Base-by-base conservation (phyloP, 2,113 vertebrate species). In the Chaenogobius annularis region DNA sequence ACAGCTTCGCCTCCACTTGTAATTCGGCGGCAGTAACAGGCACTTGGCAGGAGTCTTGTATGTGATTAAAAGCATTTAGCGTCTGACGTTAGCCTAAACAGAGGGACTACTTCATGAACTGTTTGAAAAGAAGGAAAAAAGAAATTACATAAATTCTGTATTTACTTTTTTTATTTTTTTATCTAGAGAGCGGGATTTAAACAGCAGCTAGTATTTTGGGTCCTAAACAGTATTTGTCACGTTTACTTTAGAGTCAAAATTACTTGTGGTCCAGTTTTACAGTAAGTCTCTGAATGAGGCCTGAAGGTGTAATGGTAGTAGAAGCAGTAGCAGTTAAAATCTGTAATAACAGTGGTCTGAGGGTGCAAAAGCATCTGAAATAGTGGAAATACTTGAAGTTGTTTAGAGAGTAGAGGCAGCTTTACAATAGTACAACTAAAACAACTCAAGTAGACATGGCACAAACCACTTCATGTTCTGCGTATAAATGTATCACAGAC, bases 1-100 rank as follows among this genome's bases (percentile, higher is more conserved):
- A 69, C 48, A 9, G 20, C 66, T 71, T 63, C 68, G 0, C 67
- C 58, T 68, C 68, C 69, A 47, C 64, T 74, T 75, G 73, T 46
- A 78, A 68, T 40, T 56, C 43, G 43, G 13, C 26, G 73, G 68
- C 47, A 37, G 68, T 0, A 14, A 50, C 44, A 71, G 70, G 68
- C 23, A 44, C 66, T 37, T 66, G 69, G 56, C 22, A 22, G 17
- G 35, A 2, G 43, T 75, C 52, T 70, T n/a, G 72, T 26, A 15
- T 50, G 62, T 65, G 62, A 65, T 44, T 65, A 44, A 65, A 20
- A 65, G 19, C 19, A 22, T 65, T 65, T 65, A 65, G 15, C 3
- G n/a, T n/a, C 37, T 20, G n/a, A 64, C 7, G 15, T 37, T 22
- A n/a, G 40, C 62, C 62, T 40, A 65, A 65, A 65, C 35, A 65